A percentile compares a stretch with the other conserved stretches of the same genome.
Evolutionary conservation across 92 coral and sea anemone species (phyloP).

Genomic region (Scolanthus callimorphus): DNA sequence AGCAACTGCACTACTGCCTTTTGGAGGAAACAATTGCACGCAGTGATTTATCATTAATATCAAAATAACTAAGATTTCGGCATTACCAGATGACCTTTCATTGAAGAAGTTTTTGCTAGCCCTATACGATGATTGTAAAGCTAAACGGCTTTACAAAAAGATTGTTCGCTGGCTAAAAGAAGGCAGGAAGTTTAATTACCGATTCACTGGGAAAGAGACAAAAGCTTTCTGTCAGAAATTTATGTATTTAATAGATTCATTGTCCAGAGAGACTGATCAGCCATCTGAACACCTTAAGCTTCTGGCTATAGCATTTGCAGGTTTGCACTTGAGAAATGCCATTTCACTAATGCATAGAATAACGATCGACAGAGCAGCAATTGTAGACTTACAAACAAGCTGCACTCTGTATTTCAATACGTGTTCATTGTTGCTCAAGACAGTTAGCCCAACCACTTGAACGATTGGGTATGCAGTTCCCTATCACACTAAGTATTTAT

Average conservation of each 20-base stretch:
- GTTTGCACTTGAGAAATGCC: slow-evolving; percentile 44
- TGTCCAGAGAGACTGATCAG: slow-evolving; percentile 22
- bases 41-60: neutral
- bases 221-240: slow-evolving; percentile 47
- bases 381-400: slow-evolving; percentile 19
- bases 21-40: slow-evolving; percentile 46
- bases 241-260: slow-evolving; percentile 37
- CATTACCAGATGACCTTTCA: slow-evolving; percentile 5
- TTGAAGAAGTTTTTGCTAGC: slow-evolving; percentile 35
- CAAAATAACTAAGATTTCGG: neutral
- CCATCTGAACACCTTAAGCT: slow-evolving; percentile 24
- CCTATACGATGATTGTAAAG: slow-evolving; percentile 36
- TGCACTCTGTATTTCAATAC: slow-evolving; percentile 38
- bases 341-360: slow-evolving; percentile 36
- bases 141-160: slow-evolving; percentile 22
- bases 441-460: slow-evolving; percentile 62
- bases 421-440: slow-evolving; percentile 22
- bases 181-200: slow-evolving; percentile 51
- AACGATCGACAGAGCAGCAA: slow-evolving; percentile 25
- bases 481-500: slow-evolving; percentile 34
- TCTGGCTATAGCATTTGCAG: slow-evolving; percentile 38
- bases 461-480: slow-evolving; percentile 65
- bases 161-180: slow-evolving; percentile 39
- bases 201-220: slow-evolving; percentile 68
- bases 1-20: slow-evolving; percentile 33